Evolutionary conservation across 1,140 invertebrate species (phyloP), one percentile per base, ranked within the genome.

Genomic region (Hycleus phaleratus): DNA sequence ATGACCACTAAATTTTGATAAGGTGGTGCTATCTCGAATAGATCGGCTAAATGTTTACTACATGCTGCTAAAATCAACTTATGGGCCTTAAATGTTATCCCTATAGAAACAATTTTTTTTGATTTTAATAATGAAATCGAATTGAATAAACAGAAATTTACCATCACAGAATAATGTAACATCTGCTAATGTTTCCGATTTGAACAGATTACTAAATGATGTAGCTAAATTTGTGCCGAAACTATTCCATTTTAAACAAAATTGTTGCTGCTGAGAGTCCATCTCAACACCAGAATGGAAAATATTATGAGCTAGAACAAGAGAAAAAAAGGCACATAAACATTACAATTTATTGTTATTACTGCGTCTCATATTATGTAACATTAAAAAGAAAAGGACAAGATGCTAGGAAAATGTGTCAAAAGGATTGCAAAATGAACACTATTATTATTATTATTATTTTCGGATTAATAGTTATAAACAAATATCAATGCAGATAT

Each of bases 211-310:
- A 68, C 88, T 89, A 77, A 91, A 91, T 66, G 88, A 87, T 66
- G 88, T 90, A 62, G 88, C 88, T 74, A 92, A 79, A 78, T 92
- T 91, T 69, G 84, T 89, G 72, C 88, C 88, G 77, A 90, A 91
- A 80, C 88, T 91, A 81, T 90, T 92, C 89, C 89, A 92, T 80
- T 92, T 92, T 67, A 92, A 81, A 81, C 89, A 91, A 77, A 90
- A 92, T 77, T 91, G 88, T 77, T 91, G 89, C 80, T 90, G 87
- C 71, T 86, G 84, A 77, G 88, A 86, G 82, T 91, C 86, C 85
- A 87, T 88, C 76, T 71, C 70, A 65, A 71, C 69, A 59, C 81
- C 80, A 76, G 69, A 68, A 65, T 73, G 70, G 57, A 73, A 61
- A 62, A 68, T 66, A 65, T 68, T 71, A 64, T 73, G 71, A 71